A percentile compares a stretch with the other conserved stretches of the same genome.
These are phyloP conservation scores for Scomberomorus guttatus DNA, from an alignment of 2,797 vertebrate genomes.

Conservation along the genomic window DNA sequence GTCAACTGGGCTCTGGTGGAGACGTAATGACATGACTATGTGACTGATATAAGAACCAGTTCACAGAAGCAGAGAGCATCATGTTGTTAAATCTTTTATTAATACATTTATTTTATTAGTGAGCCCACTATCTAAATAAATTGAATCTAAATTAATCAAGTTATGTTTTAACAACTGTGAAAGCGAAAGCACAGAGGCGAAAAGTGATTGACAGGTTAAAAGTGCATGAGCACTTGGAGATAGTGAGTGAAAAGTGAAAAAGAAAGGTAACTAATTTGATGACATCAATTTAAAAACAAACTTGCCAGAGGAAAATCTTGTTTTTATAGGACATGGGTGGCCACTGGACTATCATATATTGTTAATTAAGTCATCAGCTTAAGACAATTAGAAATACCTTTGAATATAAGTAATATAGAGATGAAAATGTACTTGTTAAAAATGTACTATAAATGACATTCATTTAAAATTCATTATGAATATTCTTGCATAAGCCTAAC, in stretches of 20 bases:
- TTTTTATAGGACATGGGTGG: too few relatives aligned
- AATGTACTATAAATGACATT: neutral
- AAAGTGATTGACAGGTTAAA: neutral
- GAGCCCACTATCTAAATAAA: neutral
- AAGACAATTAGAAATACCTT: neutral
- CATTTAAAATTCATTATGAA: neutral
- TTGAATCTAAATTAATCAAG: neutral
- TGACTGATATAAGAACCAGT: neutral
- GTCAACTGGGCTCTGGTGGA: slow-evolving; percentile 55
- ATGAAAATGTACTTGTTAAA: neutral
- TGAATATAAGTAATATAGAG: neutral
- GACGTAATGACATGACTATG: slow-evolving; percentile 9
- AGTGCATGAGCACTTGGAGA: too few relatives aligned
- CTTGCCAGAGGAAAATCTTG: too few relatives aligned
- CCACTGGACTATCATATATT: too few relatives aligned
- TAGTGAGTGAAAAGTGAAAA: too few relatives aligned
- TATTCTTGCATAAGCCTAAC: neutral
- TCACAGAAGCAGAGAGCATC: neutral
- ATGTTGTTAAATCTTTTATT: neutral
- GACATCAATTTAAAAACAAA: too few relatives aligned
- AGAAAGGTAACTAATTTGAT: too few relatives aligned
- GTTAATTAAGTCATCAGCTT: neutral
- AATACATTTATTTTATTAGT: neutral
- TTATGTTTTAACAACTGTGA: neutral
- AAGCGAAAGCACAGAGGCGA: neutral